Base-by-base conservation (phyloP, 2,797 vertebrate species). In the Helicolenus hilgendorfi region DNA sequence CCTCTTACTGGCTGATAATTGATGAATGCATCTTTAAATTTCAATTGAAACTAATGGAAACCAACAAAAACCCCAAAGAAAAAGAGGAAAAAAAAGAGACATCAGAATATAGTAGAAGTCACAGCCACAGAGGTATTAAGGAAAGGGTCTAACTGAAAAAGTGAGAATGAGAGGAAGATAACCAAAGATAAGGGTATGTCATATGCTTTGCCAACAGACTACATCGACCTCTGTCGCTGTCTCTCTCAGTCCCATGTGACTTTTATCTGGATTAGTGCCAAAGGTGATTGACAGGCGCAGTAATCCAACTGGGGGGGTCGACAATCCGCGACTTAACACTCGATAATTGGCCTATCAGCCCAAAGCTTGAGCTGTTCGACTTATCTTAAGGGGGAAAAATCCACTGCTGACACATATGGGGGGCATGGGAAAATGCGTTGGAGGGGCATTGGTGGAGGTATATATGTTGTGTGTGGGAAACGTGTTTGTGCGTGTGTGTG, bases 251-350 rank as follows among this genome's bases (percentile, higher is more conserved):
- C 84, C 83, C 90, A 89, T 85, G 90, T 89, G 93, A 94, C 84
- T 79, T 83, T 88, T 88, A 93, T 93, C 94, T 95, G 93, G 94
- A 95, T 95, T 94, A 94, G 88, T 86, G 92, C 90, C 89, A 92
- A 93, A 94, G 83, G 88, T 93, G 92, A 95, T 87, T 94, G 93
- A 93, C 95, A 92, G 81, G 31, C 20, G 55, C 49, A 55, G 90
- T 94, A 94, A 94, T 94, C 94, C 88, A 91, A 77, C 65, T 35
- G 72, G 29, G 72, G 77, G 77, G 78, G 58, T 83, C n/a, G 53
- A 77, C 86, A 92, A 93, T 85, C 91, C 7, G 4, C 68, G 83
- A 86, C 5, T 85, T 91, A 94, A 85, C 85, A 84, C 83, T 75
- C 7, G 45, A 91, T 95, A 94, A 93, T 92, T 92, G 89, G 93